Percentiles rank a stretch among this genome's conserved stretches.
Evolutionary conservation across 2,797 vertebrate species (phyloP).

Genomic region (Myioborus melanocephalus): DNA sequence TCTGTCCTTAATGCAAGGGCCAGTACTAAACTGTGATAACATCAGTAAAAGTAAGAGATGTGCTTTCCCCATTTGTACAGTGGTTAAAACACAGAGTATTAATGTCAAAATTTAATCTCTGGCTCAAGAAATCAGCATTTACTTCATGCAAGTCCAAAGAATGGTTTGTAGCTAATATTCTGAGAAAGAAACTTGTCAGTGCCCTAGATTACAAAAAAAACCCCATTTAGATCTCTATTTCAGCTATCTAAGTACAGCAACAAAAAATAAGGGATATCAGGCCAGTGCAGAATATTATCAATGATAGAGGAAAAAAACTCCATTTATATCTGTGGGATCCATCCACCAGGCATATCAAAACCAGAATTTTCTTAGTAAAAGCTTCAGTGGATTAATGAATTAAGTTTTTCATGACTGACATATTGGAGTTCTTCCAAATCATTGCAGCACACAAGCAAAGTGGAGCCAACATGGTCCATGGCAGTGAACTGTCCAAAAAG

Average conservation of each 20-base stretch:
- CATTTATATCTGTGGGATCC: neutral
- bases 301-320: neutral
- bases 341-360: neutral
- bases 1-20: neutral
- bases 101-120: neutral
- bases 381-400: neutral
- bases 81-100: neutral
- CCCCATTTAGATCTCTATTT: neutral
- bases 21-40: neutral
- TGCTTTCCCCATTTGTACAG: neutral
- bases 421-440: neutral
- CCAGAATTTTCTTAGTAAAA: neutral
- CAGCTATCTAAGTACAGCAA: neutral
- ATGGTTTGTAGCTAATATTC: neutral
- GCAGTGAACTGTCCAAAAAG: neutral
- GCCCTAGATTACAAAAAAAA: neutral
- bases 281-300: neutral
- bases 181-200: neutral
- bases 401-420: neutral
- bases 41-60: neutral
- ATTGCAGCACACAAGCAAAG: neutral
- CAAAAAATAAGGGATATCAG: neutral
- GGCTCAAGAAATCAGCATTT: neutral
- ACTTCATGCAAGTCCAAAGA: neutral
- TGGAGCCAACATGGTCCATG: neutral